Conservation (phyloP, 2,113 vertebrate species). For the Heteronetta atricapilla region DNA sequence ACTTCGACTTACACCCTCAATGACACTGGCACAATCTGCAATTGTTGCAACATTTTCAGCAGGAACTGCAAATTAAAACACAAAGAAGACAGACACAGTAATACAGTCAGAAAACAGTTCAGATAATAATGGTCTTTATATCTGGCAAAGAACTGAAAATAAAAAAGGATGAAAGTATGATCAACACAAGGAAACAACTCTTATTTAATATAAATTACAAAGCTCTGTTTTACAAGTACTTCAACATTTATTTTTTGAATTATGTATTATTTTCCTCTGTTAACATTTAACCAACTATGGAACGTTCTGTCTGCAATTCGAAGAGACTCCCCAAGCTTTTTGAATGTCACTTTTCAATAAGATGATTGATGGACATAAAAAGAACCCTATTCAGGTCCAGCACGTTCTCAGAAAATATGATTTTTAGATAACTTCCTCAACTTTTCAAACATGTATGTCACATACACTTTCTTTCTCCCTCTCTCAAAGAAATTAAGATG, state of each 20-base stretch:
- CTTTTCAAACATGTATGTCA: not conserved
- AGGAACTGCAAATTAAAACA: slow-evolving; percentile 83
- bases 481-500: not conserved
- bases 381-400: not conserved
- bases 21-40: slow-evolving; percentile 90
- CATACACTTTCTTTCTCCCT: too few relatives aligned
- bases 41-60: slow-evolving; percentile 92
- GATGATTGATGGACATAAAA: not conserved
- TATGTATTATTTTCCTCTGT: not conserved
- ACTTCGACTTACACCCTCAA: slow-evolving; percentile 96
- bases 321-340: not conserved
- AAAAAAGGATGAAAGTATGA: not conserved
- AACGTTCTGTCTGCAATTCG: not conserved
- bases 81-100: not conserved
- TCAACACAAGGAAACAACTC: not conserved
- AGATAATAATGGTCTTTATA: not conserved
- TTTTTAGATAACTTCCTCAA: not conserved
- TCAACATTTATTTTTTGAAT: not conserved
- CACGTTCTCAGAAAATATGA: not conserved
- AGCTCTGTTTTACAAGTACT: not conserved
- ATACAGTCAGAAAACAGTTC: not conserved
- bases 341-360: not conserved
- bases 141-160: not conserved
- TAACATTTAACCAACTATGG: not conserved
- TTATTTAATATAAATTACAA: not conserved